Evolutionary conservation across 1,140 invertebrate species (phyloP).

Genomic region (Magallana ariakensis): DNA sequence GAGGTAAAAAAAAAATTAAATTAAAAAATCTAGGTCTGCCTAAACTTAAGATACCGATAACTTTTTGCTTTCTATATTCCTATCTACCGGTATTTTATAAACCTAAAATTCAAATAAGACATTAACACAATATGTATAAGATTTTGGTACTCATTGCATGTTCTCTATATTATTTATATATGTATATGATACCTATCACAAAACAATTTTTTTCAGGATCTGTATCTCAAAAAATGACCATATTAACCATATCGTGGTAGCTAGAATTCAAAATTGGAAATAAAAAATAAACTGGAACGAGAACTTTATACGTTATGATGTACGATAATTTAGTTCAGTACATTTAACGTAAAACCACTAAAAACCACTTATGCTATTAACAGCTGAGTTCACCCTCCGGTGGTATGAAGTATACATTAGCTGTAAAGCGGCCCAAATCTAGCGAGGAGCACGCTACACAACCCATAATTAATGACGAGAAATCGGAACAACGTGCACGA

Average conservation of each 20-base stretch:
- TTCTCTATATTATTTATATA: background rate
- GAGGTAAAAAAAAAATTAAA: background rate
- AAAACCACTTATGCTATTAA: conserved; percentile 34
- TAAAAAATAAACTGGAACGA: background rate
- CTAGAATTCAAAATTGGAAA: background rate
- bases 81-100: too few species aligned
- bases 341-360: background rate
- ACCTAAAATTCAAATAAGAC: background rate
- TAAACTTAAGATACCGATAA: background rate
- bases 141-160: background rate
- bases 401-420: conserved; percentile 56
- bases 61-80: background rate
- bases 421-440: conserved; percentile 69
- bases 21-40: background rate
- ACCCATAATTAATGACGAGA: conserved; percentile 38
- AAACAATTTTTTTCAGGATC: background rate
- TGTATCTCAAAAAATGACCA: background rate
- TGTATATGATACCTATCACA: background rate
- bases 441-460: conserved; percentile 67
- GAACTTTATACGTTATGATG: background rate
- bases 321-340: background rate
- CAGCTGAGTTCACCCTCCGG: conserved; percentile 30
- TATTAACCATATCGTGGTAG: background rate
- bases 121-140: background rate
- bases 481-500: conserved; percentile 45